Conservation (phyloP, 1,140 invertebrate genomes). For the Halyomorpha halys region DNA sequence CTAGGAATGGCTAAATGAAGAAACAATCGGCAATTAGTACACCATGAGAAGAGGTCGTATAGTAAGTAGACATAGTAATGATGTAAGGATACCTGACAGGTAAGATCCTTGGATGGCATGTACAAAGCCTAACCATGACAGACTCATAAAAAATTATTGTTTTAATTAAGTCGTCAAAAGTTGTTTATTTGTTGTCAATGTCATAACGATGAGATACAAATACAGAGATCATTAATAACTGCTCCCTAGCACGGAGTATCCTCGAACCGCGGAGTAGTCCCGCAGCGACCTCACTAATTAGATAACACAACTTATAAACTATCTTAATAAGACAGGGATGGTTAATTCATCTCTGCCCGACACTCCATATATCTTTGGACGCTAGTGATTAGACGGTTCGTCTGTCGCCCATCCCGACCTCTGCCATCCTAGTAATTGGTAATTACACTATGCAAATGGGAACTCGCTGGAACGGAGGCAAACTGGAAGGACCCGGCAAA, state of each 20-base stretch:
- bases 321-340: background rate
- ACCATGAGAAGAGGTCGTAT: too few species aligned
- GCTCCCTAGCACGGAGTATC: too few species aligned
- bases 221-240: slow-evolving; percentile 3
- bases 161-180: slow-evolving; percentile 12
- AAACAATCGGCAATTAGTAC: too few species aligned
- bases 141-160: slow-evolving; percentile 1
- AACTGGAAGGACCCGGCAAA: background rate
- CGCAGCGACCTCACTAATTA: slow-evolving; percentile 7
- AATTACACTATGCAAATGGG: slow-evolving; percentile 15
- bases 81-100: too few species aligned
- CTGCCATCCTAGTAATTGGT: slow-evolving; percentile 6
- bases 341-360: background rate
- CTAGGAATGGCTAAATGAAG: too few species aligned
- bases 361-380: slow-evolving; percentile 5
- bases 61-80: too few species aligned
- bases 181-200: background rate
- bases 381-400: background rate
- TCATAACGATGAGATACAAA: background rate
- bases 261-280: too few species aligned
- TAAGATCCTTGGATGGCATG: too few species aligned
- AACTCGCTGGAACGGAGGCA: background rate
- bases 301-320: slow-evolving; percentile 14
- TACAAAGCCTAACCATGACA: too few species aligned
- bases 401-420: background rate